Base-by-base conservation (phyloP, 2,113 vertebrate genomes). In the Pyrgilauda ruficollis region DNA sequence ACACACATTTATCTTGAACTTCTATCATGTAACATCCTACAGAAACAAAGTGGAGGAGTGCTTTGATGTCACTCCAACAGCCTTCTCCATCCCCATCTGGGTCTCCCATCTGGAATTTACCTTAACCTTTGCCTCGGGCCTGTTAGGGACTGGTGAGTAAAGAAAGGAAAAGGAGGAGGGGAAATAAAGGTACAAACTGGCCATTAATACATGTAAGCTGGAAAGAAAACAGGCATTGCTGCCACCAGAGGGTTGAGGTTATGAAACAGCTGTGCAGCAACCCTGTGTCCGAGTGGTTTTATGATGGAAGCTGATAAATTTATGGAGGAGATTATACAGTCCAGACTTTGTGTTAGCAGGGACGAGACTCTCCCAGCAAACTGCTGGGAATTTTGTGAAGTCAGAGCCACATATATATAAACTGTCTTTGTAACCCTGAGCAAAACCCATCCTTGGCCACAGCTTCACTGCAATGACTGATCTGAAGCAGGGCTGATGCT, bases 1-100 rank as follows among this genome's bases (percentile, higher is more conserved):
- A 70, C 46, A 83, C 18, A 10, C 23, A 35, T 92, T 88, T 96
- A 88, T 88, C 88, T 86, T 39, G 31, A 93, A 49, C 23, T 87
- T 90, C 46, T 88, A 75, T 84, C 76, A 10, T 72, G 76, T 82
- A 83, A 76, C 50, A 73, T 66, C 62, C 87, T 74, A 62, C 35
- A 63, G 84, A 91, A 66, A 94, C 78, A 80, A 85, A 80, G 75
- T 41, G 64, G 43, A 61, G 30, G 31, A 88, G 67, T 50, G 62
- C 80, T 93, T 94, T 95, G 90, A 94, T 84, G 59, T 89, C 33
- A 58, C 64, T 90, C 88, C 80, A 90, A 21, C 37, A 61, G 12
- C 27, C 26, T 73, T 73, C 41, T 79, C 43, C 68, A 50, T 87
- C 56, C 73, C 33, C 2, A 62, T 62, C 52, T 53, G 4, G 59